Conservation (phyloP, 1,140 invertebrate genomes). For the Luehdorfia chinensis region DNA sequence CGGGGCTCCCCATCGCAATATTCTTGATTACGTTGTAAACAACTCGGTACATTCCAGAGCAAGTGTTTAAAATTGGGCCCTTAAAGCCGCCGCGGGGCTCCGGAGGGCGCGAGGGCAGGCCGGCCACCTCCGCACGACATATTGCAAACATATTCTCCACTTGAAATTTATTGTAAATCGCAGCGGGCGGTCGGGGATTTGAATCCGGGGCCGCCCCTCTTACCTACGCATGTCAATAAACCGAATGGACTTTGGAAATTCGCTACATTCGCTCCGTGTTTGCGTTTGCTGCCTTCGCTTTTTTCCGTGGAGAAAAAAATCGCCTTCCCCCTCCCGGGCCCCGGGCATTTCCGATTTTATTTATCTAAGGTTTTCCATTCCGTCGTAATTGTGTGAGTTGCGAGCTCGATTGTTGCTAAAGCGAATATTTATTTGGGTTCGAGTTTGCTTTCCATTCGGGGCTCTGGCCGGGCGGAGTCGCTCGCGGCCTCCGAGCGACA, state of each 20-base stretch:
- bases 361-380: slow-evolving; percentile 73
- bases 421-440: slow-evolving; percentile 73
- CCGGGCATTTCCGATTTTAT: slow-evolving; percentile 64
- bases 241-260: slow-evolving; percentile 70
- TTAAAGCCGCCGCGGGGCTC: slow-evolving; percentile 30
- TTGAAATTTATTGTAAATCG: slow-evolving; percentile 73
- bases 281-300: slow-evolving; percentile 65
- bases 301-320: slow-evolving; percentile 45
- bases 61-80: slow-evolving; percentile 63
- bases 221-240: slow-evolving; percentile 57
- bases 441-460: too few relatives aligned
- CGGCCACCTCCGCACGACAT: slow-evolving; percentile 43
- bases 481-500: slow-evolving; percentile 31
- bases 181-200: slow-evolving; percentile 55
- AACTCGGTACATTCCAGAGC: slow-evolving; percentile 49
- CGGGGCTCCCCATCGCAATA: too few relatives aligned
- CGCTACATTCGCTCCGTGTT: slow-evolving; percentile 65
- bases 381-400: slow-evolving; percentile 69
- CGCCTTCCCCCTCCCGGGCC: slow-evolving; percentile 20
- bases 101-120: slow-evolving; percentile 24
- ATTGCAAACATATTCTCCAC: slow-evolving; percentile 73
- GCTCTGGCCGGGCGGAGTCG: too few relatives aligned
- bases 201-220: slow-evolving; percentile 35
- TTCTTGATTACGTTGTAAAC: slow-evolving; percentile 65
- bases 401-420: slow-evolving; percentile 66